These are phyloP conservation scores for Smittia aterrima DNA, from an alignment of 2,888 invertebrate species.

Conservation along the genomic window DNA sequence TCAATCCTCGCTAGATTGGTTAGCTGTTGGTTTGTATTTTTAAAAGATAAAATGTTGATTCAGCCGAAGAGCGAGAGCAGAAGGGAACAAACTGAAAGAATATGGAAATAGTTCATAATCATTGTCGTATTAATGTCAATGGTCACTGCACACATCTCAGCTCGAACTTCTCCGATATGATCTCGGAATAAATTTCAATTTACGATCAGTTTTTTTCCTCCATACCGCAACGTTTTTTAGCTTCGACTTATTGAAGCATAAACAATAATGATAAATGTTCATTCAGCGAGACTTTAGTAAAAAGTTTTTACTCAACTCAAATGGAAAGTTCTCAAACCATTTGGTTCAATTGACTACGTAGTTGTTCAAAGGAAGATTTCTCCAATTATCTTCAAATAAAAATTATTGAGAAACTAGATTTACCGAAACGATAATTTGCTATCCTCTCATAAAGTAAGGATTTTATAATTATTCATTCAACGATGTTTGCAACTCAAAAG, in stretches of 20 bases:
- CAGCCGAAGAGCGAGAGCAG: background rate
- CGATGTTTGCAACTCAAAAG: too few species aligned
- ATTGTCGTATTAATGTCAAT: conserved; percentile 32
- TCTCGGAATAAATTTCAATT: conserved; percentile 26
- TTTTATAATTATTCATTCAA: too few species aligned
- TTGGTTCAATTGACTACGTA: too few species aligned
- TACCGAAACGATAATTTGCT: too few species aligned
- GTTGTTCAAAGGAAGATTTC: too few species aligned
- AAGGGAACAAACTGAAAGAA: background rate
- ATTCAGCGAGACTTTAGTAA: conserved; percentile 17
- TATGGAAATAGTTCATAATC: conserved; percentile 1
- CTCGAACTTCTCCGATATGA: conserved; percentile 3
- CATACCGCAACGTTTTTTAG: background rate
- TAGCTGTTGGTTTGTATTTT: background rate
- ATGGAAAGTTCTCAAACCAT: too few species aligned
- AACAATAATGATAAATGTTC: background rate
- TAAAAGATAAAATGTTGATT: background rate
- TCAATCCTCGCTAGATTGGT: background rate
- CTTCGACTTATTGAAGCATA: background rate
- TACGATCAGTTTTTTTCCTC: background rate
- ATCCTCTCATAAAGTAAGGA: too few species aligned
- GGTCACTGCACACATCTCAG: background rate
- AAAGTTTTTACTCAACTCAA: background rate
- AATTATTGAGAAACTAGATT: too few species aligned
- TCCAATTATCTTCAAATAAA: too few species aligned